Percentiles rank a stretch among this genome's conserved stretches.
Evolutionary conservation across 2,797 vertebrate species (phyloP).

Genomic region (Macrochelys suwanniensis): DNA sequence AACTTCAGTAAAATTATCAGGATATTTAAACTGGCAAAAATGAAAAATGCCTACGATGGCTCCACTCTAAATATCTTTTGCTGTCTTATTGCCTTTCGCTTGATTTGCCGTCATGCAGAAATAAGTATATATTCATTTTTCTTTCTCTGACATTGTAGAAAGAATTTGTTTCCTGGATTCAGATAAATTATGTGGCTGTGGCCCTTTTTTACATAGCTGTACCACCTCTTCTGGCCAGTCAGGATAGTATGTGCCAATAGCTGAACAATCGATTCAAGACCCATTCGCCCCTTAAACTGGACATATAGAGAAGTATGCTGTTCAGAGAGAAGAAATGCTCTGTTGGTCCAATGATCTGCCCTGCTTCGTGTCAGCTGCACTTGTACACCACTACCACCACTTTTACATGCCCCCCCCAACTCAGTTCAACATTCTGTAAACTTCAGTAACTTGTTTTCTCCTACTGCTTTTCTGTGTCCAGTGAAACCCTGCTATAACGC

Average conservation of each 20-base stretch:
- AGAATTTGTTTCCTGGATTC: background rate
- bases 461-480: too few species aligned
- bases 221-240: background rate
- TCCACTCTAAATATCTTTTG: background rate
- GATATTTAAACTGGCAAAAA: background rate
- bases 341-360: background rate
- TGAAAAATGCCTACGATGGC: background rate
- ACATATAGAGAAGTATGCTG: background rate
- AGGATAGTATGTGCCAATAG: background rate
- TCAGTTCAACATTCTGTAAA: too few species aligned
- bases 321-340: background rate
- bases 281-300: background rate
- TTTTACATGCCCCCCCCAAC: too few species aligned
- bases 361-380: background rate
- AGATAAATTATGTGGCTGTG: background rate
- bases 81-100: background rate
- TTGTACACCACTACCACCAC: background rate
- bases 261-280: background rate
- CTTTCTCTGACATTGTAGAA: background rate
- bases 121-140: background rate
- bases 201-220: background rate
- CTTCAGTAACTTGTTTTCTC: too few species aligned
- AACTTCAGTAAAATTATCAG: background rate
- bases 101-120: background rate
- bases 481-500: too few species aligned